phyloP scores from a whole-genome alignment of 53 echinoderm and acorn worm genomes.

The Echinarachnius parma region DNA sequence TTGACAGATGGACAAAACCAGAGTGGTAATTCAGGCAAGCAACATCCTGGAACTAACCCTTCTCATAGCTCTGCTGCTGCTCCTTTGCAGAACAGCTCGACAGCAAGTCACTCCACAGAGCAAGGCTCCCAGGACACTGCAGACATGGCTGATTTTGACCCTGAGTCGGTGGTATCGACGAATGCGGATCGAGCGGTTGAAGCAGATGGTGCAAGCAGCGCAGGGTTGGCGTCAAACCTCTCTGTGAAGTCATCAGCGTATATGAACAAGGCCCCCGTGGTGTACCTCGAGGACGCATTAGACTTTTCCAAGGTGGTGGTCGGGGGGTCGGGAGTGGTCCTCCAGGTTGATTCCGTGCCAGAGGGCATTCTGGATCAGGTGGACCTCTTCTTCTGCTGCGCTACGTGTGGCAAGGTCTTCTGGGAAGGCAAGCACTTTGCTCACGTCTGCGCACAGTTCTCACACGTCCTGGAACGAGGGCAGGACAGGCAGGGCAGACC shows the following conservation, averaged over 20 bases:
- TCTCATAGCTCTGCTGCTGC: not conserved
- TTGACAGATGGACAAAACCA: too few relatives aligned
- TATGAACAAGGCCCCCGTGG: conserved; percentile 2
- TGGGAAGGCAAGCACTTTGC: conserved; percentile 90
- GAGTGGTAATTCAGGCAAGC: too few relatives aligned
- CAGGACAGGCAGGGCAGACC: not conserved
- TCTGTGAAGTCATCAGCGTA: conserved; percentile 1
- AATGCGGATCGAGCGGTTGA: not conserved
- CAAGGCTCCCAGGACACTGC: not conserved
- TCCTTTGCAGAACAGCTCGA: not conserved
- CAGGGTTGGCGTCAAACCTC: not conserved
- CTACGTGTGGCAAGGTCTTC: conserved; percentile 83
- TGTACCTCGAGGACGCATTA: conserved; percentile 4
- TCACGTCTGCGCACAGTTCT: conserved; percentile 23
- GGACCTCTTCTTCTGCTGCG: conserved; percentile 64
- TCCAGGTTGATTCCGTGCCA: conserved; percentile 57
- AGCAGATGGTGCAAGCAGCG: not conserved
- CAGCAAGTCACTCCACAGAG: not conserved
- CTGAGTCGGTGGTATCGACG: conserved; percentile 1
- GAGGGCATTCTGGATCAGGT: conserved; percentile 63
- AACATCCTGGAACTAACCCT: not conserved
- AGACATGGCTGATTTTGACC: conserved; percentile 11
- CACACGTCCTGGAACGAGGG: conserved; percentile 9
- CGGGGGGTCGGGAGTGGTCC: conserved; percentile 11
- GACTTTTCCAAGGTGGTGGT: conserved; percentile 49